Conservation (phyloP, 2,797 vertebrate genomes). For the Lophotriccus pileatus region DNA sequence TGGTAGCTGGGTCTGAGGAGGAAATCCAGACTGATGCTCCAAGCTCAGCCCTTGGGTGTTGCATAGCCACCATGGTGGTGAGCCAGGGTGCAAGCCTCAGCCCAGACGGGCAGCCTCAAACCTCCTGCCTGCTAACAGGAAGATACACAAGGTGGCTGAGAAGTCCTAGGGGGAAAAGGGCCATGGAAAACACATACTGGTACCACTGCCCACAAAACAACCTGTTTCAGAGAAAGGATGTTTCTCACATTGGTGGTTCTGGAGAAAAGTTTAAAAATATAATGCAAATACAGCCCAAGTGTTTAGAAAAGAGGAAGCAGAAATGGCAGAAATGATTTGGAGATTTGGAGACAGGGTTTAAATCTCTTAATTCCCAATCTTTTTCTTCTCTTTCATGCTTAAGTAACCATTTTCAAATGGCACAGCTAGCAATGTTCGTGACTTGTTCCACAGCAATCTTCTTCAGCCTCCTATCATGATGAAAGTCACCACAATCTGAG, state of each 20-base stretch:
- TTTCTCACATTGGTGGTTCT: not conserved
- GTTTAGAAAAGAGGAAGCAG: not conserved
- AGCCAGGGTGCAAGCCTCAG: not conserved
- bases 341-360: not conserved
- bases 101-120: accelerated
- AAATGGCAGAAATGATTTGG: not conserved
- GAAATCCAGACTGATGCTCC: not conserved
- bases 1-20: not conserved
- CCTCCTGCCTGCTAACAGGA: not conserved
- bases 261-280: not conserved
- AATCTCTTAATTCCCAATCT: not conserved
- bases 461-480: not conserved
- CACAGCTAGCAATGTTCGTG: not conserved
- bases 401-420: not conserved
- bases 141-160: not conserved
- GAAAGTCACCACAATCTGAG: not conserved
- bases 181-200: not conserved
- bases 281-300: not conserved
- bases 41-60: accelerated
- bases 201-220: not conserved
- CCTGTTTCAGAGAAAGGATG: not conserved
- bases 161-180: not conserved
- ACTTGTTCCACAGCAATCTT: not conserved
- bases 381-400: not conserved
- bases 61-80: accelerated